Base-by-base conservation (phyloP, 2,113 vertebrate species). In the Xiphophorus maculatus region DNA sequence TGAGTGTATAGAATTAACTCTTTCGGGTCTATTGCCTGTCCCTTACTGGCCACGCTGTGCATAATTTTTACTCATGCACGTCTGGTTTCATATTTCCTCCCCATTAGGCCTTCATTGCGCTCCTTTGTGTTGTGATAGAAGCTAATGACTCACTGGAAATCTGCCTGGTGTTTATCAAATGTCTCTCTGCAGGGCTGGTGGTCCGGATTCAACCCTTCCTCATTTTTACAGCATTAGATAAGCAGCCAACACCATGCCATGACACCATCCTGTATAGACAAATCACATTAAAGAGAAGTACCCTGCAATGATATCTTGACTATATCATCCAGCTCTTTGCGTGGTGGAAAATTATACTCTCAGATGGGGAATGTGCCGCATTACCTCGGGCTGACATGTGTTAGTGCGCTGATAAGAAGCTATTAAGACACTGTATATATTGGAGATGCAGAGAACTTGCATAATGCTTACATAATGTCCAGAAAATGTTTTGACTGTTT, bases 141-240 rank as follows among this genome's bases (percentile, higher is more conserved):
- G 79, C 74, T 90, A 91, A 91, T 89, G 89, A 91, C 88, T 89
- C 80, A 83, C 79, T 90, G 89, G 84, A 91, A 87, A 85, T 90
- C 84, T 74, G 88, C 85, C 86, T 89, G 80, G 71, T 87, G 87
- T 92, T 93, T 83, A 87, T 91, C 86, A 90, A 80, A 82, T 79
- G 84, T 90, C 79, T 88, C 75, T 15, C 28, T 72, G 71, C 76
- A 54, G 76, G 35, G 48, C 82, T 62, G 87, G 82, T 88, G 88
- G 86, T 87, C 82, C 29, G 7, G 42, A 84, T 58, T 80, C 73
- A 44, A 61, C 54, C 68, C 63, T 28, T 54, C 42, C 76, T 33
- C 64, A 28, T 69, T 74, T 81, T 83, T 42, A 74, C 29, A 44
- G 32, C 28, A 40, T 60, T 66, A 66, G 76, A 87, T 84, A 74